These are phyloP conservation scores for Cephalopholis sonnerati DNA, from an alignment of 2,113 vertebrate species.

Conservation along the genomic window DNA sequence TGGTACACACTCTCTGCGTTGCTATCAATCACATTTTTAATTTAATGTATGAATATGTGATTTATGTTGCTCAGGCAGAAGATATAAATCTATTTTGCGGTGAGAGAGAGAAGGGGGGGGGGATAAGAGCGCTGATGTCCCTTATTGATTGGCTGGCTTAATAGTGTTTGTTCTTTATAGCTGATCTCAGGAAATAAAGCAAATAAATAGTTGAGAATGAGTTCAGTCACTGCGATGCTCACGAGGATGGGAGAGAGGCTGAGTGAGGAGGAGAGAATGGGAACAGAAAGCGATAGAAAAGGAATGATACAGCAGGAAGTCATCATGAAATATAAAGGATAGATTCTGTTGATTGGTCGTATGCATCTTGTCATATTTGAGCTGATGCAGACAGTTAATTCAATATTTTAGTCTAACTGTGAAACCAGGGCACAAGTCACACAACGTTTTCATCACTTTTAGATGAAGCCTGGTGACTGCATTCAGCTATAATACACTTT, in stretches of 20 bases:
- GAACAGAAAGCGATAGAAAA: slow-evolving; percentile 20
- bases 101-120: slow-evolving; percentile 16
- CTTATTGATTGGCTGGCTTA: slow-evolving; percentile 87
- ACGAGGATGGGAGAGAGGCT: slow-evolving; percentile 47
- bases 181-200: slow-evolving; percentile 87
- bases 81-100: slow-evolving; percentile 85
- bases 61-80: slow-evolving; percentile 82
- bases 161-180: slow-evolving; percentile 89
- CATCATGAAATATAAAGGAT: slow-evolving; percentile 36
- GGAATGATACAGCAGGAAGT: slow-evolving; percentile 40
- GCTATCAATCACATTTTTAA: slow-evolving; percentile 87
- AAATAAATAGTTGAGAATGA: slow-evolving; percentile 83
- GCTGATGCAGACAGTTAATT: neutral
- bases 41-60: slow-evolving; percentile 88
- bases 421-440: slow-evolving; percentile 40
- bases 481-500: slow-evolving; percentile 16
- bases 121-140: slow-evolving; percentile 81
- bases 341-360: neutral
- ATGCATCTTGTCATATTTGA: neutral
- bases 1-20: slow-evolving; percentile 68
- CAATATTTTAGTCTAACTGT: neutral
- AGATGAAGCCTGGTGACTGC: neutral
- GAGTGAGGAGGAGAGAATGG: slow-evolving; percentile 39
- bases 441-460: slow-evolving; percentile 36
- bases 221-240: slow-evolving; percentile 66